Evolutionary conservation across 2,797 vertebrate genomes (phyloP).

Genomic region (Pseudomugil tenellus): DNA sequence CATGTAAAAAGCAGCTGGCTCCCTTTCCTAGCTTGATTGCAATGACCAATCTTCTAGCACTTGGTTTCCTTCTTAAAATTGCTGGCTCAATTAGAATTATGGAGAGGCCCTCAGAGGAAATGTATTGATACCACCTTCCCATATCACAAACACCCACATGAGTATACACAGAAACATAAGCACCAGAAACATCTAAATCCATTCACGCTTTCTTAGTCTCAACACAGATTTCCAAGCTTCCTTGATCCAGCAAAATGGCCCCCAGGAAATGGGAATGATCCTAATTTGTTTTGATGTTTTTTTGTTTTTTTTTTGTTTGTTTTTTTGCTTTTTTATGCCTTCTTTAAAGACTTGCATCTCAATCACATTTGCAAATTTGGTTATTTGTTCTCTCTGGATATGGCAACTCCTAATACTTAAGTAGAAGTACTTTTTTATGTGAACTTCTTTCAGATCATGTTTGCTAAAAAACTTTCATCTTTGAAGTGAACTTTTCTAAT

Average conservation of each 20-base stretch:
- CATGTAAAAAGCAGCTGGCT: slow-evolving; percentile 61
- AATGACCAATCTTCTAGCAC: slow-evolving; percentile 57
- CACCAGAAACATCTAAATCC: slow-evolving; percentile 18
- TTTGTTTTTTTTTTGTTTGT: slow-evolving; percentile 8
- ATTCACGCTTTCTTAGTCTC: slow-evolving; percentile 34
- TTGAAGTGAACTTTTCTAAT: slow-evolving; percentile 27
- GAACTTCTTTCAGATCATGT: slow-evolving; percentile 10
- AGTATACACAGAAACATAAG: slow-evolving; percentile 31
- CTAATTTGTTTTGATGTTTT: slow-evolving; percentile 28
- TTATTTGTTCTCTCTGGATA: slow-evolving; percentile 26
- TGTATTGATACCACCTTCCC: slow-evolving; percentile 23
- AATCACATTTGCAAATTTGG: slow-evolving; percentile 35
- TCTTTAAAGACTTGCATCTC: slow-evolving; percentile 32
- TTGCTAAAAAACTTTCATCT: slow-evolving; percentile 20
- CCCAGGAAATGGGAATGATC: slow-evolving; percentile 37
- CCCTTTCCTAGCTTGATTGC: slow-evolving; percentile 55
- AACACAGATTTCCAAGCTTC: slow-evolving; percentile 36
- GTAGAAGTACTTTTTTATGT: slow-evolving; percentile 28
- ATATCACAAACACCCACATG: slow-evolving; percentile 51
- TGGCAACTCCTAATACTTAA: slow-evolving; percentile 13
- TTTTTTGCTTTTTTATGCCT: no score
- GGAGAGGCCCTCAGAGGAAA: slow-evolving; percentile 41
- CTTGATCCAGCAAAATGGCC: slow-evolving; percentile 47
- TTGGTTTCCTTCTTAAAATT: slow-evolving; percentile 42
- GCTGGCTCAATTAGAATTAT: slow-evolving; percentile 49